A percentile compares a stretch with the other conserved stretches of the same genome.
These are phyloP conservation scores for Lepus townsendii DNA, from an alignment of 2,797 vertebrate species.

Conservation along the genomic window DNA sequence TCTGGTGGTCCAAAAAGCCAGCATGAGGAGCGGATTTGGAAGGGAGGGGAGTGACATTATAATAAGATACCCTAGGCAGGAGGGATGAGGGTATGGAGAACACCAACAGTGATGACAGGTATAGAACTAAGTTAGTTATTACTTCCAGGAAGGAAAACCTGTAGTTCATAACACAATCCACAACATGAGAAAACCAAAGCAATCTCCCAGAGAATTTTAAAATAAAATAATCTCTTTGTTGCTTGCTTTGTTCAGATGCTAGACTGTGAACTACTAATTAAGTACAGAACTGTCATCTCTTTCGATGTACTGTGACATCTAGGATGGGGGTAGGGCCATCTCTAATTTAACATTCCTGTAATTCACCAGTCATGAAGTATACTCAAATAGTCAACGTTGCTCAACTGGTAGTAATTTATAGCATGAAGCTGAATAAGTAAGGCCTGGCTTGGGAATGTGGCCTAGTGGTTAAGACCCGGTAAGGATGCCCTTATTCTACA, in stretches of 20 bases:
- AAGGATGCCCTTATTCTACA: too few relatives aligned
- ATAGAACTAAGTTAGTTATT: neutral
- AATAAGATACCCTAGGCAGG: neutral
- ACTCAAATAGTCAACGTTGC: neutral
- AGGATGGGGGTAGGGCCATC: neutral
- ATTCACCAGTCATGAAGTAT: neutral
- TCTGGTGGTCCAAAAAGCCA: neutral
- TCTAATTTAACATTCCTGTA: neutral
- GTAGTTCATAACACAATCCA: neutral
- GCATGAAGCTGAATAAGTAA: constrained; percentile 30
- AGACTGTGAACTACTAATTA: neutral
- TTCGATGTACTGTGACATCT: neutral
- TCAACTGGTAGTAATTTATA: neutral
- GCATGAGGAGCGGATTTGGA: neutral
- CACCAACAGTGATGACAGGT: neutral
- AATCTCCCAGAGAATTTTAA: neutral
- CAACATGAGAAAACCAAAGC: constrained; percentile 25
- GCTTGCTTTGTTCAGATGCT: neutral
- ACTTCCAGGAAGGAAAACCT: constrained; percentile 24
- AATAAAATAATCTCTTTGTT: constrained; percentile 42
- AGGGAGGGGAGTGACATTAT: neutral
- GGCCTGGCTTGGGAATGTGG: too few relatives aligned
- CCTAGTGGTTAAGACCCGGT: too few relatives aligned
- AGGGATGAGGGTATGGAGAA: neutral
- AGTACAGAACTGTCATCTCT: neutral